A percentile compares a stretch with the other conserved stretches of the same genome.
Conservation (phyloP, 1,140 invertebrate species). For the Capitella teleta region DNA sequence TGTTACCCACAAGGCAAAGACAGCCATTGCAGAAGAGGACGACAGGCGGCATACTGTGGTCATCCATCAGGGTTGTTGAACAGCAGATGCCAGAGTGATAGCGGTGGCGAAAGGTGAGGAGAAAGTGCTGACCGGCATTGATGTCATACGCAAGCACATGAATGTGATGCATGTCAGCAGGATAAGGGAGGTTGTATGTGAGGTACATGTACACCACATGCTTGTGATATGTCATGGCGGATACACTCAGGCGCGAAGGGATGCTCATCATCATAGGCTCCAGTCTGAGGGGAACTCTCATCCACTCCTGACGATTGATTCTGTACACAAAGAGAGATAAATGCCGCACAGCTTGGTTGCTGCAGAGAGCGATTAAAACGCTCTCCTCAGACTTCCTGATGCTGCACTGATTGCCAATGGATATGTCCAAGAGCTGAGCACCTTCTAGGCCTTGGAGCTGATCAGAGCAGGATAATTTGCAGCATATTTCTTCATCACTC, state of each 20-base stretch:
- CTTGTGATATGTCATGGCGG: constrained; percentile 25
- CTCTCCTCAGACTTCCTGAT: no score
- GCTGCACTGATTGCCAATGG: no score
- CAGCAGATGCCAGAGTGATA: constrained; percentile 32
- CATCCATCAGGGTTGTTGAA: constrained; percentile 32
- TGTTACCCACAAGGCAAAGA: constrained; percentile 31
- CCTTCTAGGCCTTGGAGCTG: no score
- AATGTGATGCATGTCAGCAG: constrained; percentile 34
- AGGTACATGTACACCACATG: constrained; percentile 31
- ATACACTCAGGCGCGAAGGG: constrained; percentile 29
- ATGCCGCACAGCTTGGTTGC: no score
- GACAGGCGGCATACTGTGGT: constrained; percentile 27
- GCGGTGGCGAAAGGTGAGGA: constrained; percentile 30
- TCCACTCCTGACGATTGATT: no score
- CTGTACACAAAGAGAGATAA: no score
- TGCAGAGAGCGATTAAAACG: no score
- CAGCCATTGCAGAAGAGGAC: constrained; percentile 29
- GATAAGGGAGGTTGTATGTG: constrained; percentile 33
- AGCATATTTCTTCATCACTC: no score
- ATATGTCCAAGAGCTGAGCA: no score
- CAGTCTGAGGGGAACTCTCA: no score
- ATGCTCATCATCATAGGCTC: no score
- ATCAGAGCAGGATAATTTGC: no score
- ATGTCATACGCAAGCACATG: constrained; percentile 32
- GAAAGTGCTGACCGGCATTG: constrained; percentile 20